phyloP scores from a whole-genome alignment of 2,797 vertebrate genomes.

The Triplophysa bombifrons region DNA sequence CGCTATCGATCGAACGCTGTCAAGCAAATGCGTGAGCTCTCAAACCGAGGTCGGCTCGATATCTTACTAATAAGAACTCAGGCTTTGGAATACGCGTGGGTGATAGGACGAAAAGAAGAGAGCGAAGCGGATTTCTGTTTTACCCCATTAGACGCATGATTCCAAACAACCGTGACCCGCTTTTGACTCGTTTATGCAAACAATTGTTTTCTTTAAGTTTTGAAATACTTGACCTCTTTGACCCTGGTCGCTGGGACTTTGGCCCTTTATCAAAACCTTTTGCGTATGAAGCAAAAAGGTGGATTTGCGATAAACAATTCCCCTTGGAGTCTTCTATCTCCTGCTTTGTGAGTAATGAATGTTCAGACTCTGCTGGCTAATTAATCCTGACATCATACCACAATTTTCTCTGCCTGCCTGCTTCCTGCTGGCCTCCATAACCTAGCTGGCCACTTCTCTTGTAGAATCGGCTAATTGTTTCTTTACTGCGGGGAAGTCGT shows the following conservation, averaged over 20 bases:
- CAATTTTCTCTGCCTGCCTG: slow-evolving; percentile 51
- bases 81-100: slow-evolving; percentile 18
- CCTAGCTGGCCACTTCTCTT: not conserved
- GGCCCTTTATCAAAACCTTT: slow-evolving; percentile 45
- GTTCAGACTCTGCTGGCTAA: slow-evolving; percentile 69
- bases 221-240: slow-evolving; percentile 1
- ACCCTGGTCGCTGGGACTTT: not conserved
- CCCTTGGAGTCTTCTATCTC: slow-evolving; percentile 17
- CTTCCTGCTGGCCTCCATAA: slow-evolving; percentile 15
- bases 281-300: slow-evolving; percentile 13
- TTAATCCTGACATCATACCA: slow-evolving; percentile 75
- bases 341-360: slow-evolving; percentile 72
- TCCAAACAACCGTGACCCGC: not conserved
- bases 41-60: slow-evolving; percentile 28
- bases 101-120: slow-evolving; percentile 15
- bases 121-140: slow-evolving; percentile 15
- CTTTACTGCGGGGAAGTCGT: slow-evolving; percentile 1
- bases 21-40: slow-evolving; percentile 36
- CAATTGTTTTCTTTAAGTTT: slow-evolving; percentile 26
- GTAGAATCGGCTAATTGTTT: slow-evolving; percentile 31
- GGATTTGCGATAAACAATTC: slow-evolving; percentile 21
- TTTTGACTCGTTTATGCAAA: slow-evolving; percentile 9
- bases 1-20: slow-evolving; percentile 49
- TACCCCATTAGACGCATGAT: not conserved
- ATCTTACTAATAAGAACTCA: slow-evolving; percentile 38